Base-by-base conservation (phyloP, 2,113 vertebrate genomes). In the Otis tarda region DNA sequence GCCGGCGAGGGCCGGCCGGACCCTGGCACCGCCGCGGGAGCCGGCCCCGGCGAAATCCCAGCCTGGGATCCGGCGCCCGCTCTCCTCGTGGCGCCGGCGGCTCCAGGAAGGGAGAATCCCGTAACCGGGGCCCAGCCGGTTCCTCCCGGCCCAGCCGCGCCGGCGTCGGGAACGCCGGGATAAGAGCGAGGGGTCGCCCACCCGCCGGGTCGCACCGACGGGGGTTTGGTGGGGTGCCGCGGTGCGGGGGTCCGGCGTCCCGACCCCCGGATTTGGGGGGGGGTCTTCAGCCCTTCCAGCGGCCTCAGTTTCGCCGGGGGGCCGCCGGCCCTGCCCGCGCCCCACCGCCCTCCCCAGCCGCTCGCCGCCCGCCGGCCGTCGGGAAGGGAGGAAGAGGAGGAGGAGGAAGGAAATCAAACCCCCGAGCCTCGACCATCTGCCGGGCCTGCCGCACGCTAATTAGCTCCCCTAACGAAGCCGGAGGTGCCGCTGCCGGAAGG, bases 361-460 rank as follows among this genome's bases (percentile, higher is more conserved):
- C 74, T 47, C 8, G 30, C 31, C 33, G 2, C 39, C 53, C 12
- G 12, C 3, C 25, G 28, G 49, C 49, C 7, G 27, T 10, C n/a
- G 50, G 80, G 49, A 50, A 56, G 57, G 57, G 73, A 71, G 57
- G 81, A 84, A 65, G 83, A 80, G 53, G 79, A 82, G 83, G 89
- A 82, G 90, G 90, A 86, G 68, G 75, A 67, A 91, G 83, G 83
- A 75, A 85, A 61, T n/a, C 14, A 41, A 12, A 9, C 15, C 47
- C 45, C 70, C 15, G 4, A 43, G 35, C 31, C 35, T 35, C n/a
- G 28, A 39, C 83, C 90, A 92, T 92, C 90, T 92, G 90, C 90
- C 4, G 70, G 63, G 41, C 90, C 77, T 82, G 77, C 77, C 57
- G 77, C n/a, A 53, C 90, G 76, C 63, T 27, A 63, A 75, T 63